These are phyloP conservation scores for Lacerta bilineata DNA, from an alignment of 2,797 vertebrate species.

Conservation along the genomic window DNA sequence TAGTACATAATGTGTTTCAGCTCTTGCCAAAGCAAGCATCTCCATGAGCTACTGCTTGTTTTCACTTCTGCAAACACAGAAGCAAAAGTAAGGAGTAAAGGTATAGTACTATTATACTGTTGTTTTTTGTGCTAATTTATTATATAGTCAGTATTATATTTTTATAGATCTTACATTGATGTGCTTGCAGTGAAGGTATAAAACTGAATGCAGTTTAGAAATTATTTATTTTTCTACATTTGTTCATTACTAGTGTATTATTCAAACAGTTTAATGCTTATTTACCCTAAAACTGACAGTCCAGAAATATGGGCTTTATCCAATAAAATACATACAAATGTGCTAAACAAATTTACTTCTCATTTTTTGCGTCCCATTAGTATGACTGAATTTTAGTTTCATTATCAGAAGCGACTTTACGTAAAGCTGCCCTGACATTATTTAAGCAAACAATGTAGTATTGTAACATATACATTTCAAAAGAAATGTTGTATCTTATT, in stretches of 20 bases:
- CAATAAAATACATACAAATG: slow-evolving; percentile 18
- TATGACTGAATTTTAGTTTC: neutral
- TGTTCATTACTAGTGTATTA: neutral
- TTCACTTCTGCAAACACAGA: slow-evolving; percentile 35
- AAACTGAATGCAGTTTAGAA: slow-evolving; percentile 52
- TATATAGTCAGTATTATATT: slow-evolving; percentile 38
- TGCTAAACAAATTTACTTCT: neutral
- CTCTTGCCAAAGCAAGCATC: slow-evolving; percentile 18
- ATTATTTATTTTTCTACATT: slow-evolving; percentile 24
- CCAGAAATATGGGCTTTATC: neutral
- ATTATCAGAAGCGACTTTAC: neutral
- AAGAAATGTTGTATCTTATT: neutral
- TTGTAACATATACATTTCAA: neutral
- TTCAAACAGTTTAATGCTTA: neutral
- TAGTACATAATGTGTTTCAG: neutral
- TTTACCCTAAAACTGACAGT: neutral
- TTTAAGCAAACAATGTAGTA: neutral
- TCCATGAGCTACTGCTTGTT: neutral
- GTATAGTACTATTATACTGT: neutral
- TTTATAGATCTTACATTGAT: slow-evolving; percentile 47
- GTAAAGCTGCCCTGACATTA: neutral
- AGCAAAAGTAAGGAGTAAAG: slow-evolving; percentile 39
- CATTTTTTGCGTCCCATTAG: neutral
- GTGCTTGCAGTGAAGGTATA: slow-evolving; percentile 30
- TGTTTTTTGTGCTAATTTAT: slow-evolving; percentile 32